Conservation (phyloP, 1,140 invertebrate genomes). For the Lepidotrigona ventralis region DNA sequence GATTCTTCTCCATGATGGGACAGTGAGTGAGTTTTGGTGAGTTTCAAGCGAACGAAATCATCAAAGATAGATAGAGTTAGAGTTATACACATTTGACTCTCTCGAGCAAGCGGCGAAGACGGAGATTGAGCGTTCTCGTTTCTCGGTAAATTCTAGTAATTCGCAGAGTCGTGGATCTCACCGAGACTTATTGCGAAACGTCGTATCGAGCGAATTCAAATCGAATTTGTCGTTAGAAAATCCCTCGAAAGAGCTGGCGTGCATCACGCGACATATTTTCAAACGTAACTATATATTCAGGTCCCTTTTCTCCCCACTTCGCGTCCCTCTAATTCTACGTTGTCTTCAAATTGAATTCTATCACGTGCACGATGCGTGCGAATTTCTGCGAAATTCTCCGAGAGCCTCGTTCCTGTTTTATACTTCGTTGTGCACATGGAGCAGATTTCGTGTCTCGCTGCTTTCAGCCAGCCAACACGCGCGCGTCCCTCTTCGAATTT, state of each 20-base stretch:
- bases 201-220: background rate
- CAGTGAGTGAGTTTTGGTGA: background rate
- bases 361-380: background rate
- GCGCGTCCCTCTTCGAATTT: background rate
- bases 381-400: background rate
- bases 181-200: background rate
- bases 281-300: slow-evolving; percentile 24
- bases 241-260: background rate
- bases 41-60: background rate
- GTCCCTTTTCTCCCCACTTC: slow-evolving; percentile 12
- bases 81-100: background rate
- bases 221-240: background rate
- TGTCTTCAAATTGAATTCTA: background rate
- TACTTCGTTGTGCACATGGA: slow-evolving; percentile 3
- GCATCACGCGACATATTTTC: background rate
- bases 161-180: background rate
- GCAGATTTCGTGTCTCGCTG: too few relatives aligned
- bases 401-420: background rate
- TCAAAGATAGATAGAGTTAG: background rate
- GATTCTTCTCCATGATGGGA: background rate
- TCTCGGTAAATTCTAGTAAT: background rate
- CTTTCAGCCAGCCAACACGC: too few relatives aligned
- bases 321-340: background rate
- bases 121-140: background rate
- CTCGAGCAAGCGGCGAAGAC: background rate